Percentiles rank a stretch among this genome's conserved stretches.
Conservation (phyloP, 1,140 invertebrate genomes). For the Anoplophora glabripennis region DNA sequence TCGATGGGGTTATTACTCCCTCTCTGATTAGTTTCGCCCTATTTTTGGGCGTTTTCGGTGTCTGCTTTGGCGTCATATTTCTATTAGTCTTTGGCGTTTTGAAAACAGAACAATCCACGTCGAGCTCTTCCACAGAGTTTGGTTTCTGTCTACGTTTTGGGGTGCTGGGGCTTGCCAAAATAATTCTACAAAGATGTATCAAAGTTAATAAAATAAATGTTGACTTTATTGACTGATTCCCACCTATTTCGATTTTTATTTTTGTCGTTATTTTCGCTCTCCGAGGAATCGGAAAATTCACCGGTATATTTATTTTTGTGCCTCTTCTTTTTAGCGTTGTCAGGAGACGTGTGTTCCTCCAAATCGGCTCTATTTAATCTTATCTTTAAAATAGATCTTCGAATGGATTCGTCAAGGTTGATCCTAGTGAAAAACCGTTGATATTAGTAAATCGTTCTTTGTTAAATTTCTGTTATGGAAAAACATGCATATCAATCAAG, state of each 20-base stretch:
- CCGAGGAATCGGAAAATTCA: background rate
- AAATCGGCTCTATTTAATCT: background rate
- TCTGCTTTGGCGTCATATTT: conserved; percentile 1
- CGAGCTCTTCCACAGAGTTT: background rate
- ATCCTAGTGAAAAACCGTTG: background rate
- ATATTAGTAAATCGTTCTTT: too few relatives aligned
- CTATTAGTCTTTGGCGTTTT: conserved; percentile 4
- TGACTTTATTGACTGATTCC: background rate
- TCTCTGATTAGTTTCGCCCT: conserved; percentile 31
- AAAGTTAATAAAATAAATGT: background rate
- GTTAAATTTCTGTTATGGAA: background rate
- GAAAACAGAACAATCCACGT: background rate
- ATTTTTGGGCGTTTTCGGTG: conserved; percentile 23
- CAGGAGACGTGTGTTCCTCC: background rate
- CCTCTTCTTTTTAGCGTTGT: background rate
- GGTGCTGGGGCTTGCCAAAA: background rate
- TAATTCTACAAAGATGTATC: background rate
- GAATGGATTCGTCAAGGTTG: conserved; percentile 1
- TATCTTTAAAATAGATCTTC: background rate
- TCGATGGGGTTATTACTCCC: conserved; percentile 41
- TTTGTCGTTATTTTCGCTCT: background rate
- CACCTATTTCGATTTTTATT: background rate
- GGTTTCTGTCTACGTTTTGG: background rate
- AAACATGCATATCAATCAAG: background rate
- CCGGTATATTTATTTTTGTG: background rate